Evolutionary conservation across 2,113 vertebrate species (phyloP).

Genomic region (Oceanites oceanicus): DNA sequence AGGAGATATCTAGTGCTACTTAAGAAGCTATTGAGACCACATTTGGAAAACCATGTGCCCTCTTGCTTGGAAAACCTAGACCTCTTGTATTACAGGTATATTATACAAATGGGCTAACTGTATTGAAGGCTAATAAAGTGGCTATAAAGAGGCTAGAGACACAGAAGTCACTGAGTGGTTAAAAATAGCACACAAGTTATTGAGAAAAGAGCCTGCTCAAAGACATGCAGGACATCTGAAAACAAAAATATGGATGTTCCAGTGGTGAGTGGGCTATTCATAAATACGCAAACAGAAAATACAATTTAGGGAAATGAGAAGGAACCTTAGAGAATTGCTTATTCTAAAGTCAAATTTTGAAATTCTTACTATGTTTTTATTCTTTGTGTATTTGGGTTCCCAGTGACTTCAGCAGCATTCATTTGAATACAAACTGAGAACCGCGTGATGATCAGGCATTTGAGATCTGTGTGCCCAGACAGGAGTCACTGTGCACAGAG

Average conservation of each 20-base stretch:
- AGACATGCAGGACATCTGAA: background rate
- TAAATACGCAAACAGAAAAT: background rate
- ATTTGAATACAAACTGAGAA: background rate
- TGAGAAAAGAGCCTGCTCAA: background rate
- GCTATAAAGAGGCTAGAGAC: background rate
- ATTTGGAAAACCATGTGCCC: background rate
- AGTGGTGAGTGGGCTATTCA: background rate
- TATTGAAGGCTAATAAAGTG: background rate
- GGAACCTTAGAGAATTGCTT: background rate
- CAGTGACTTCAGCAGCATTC: background rate
- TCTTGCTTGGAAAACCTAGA: background rate
- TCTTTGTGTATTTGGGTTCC: background rate
- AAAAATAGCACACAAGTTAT: background rate
- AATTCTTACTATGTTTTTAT: background rate
- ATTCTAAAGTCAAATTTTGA: background rate
- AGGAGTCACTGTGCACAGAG: background rate
- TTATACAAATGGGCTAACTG: background rate
- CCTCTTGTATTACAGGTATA: background rate
- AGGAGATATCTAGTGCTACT: background rate
- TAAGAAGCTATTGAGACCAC: background rate
- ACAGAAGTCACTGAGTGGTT: background rate
- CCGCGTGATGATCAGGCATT: background rate
- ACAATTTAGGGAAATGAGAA: background rate
- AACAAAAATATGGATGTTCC: background rate
- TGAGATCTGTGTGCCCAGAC: background rate